phyloP scores from a whole-genome alignment of 2,113 vertebrate species.

The Trinectes maculatus region DNA sequence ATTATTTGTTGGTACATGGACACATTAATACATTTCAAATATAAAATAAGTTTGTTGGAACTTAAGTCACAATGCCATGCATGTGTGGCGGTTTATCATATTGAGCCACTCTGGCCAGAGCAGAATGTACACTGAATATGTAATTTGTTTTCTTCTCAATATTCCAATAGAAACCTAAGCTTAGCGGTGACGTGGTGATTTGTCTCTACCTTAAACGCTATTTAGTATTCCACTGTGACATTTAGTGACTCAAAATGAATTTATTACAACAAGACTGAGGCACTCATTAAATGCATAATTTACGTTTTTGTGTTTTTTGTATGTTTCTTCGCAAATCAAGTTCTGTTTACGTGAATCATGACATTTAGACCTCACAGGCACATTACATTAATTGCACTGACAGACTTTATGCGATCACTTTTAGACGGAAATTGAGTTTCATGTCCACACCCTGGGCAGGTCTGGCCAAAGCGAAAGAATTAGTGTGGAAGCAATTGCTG shows the following conservation, averaged over 20 bases:
- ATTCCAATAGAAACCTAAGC: neutral
- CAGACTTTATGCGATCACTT: conserved; percentile 40
- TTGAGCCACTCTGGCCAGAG: neutral
- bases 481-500: conserved; percentile 53
- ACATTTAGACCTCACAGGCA: conserved; percentile 14
- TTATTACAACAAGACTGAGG: neutral
- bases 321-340: neutral
- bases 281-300: neutral
- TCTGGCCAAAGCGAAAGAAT: conserved; percentile 58
- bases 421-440: conserved; percentile 62
- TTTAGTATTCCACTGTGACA: neutral
- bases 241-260: neutral
- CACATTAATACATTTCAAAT: neutral
- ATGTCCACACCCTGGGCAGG: conserved; percentile 49
- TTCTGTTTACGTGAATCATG: conserved; percentile 10
- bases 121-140: neutral
- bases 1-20: neutral
- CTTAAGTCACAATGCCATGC: neutral
- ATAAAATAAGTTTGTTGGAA: neutral
- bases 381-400: conserved; percentile 45
- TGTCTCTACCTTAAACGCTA: neutral
- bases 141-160: neutral
- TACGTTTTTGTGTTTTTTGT: too few species aligned
- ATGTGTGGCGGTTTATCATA: neutral
- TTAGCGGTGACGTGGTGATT: neutral